Conservation (phyloP, 2,797 vertebrate species). For the Danio choprae region DNA sequence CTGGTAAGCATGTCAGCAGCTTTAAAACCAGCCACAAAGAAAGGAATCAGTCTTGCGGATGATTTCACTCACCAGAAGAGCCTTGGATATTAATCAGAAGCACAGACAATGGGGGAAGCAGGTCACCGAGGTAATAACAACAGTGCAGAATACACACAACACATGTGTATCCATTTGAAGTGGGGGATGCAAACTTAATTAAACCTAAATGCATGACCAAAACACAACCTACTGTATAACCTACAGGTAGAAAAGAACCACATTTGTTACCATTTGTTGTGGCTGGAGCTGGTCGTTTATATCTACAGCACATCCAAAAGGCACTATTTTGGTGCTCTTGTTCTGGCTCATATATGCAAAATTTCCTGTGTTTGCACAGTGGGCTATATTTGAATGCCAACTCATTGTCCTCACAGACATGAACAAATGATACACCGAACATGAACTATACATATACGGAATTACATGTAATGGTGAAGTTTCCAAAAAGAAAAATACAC, state of each 20-base stretch:
- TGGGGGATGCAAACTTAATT: neutral
- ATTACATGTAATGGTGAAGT: neutral
- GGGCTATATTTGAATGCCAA: conserved; percentile 27
- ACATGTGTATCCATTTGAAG: neutral
- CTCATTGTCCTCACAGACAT: neutral
- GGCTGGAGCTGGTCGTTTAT: neutral
- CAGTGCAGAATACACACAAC: conserved; percentile 20
- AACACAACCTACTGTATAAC: neutral
- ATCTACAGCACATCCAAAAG: neutral
- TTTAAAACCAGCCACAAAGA: conserved; percentile 67
- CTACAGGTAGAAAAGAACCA: neutral
- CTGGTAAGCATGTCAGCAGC: conserved; percentile 63
- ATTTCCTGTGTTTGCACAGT: neutral
- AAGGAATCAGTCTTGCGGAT: conserved; percentile 59
- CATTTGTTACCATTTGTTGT: too few relatives aligned
- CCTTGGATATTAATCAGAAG: conserved; percentile 47
- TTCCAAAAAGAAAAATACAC: neutral
- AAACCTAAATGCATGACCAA: neutral
- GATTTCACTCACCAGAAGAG: conserved; percentile 53
- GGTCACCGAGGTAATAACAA: conserved; percentile 32
- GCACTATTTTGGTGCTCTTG: neutral
- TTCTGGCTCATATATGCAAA: conserved; percentile 7
- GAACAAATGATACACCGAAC: neutral
- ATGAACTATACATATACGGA: neutral
- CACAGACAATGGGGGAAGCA: conserved; percentile 50